Percentiles rank a stretch among this genome's conserved stretches.
Evolutionary conservation across 2,888 invertebrate genomes (phyloP).

Genomic region (Doris montereyensis): DNA sequence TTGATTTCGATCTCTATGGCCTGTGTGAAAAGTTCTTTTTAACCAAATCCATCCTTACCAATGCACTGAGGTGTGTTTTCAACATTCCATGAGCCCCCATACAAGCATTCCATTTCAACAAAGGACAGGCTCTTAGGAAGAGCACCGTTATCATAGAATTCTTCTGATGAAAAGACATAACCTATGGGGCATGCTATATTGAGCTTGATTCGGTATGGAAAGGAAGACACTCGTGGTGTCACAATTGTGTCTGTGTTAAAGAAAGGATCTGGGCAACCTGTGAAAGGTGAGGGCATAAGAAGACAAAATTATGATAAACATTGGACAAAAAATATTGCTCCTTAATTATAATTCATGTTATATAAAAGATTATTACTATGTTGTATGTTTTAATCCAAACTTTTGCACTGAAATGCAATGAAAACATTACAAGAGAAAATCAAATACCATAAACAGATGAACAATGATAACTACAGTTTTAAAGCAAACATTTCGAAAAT

Average conservation of each 20-base stretch:
- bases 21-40: too few relatives aligned
- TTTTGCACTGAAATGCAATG: too few relatives aligned
- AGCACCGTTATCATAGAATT: conserved; percentile 37
- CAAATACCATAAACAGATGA: too few relatives aligned
- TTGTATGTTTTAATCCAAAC: too few relatives aligned
- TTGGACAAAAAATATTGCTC: too few relatives aligned
- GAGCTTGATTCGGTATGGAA: conserved; percentile 39
- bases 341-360: too few relatives aligned
- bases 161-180: conserved; percentile 44
- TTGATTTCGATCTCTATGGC: too few relatives aligned
- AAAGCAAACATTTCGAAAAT: too few relatives aligned
- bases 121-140: conserved; percentile 2
- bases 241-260: conserved; percentile 42
- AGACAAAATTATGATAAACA: background rate
- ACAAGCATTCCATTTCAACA: conserved; percentile 48
- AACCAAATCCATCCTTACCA: conserved; percentile 42
- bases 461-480: too few relatives aligned
- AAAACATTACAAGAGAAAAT: too few relatives aligned
- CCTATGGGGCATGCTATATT: conserved; percentile 47
- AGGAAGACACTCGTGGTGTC: background rate
- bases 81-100: conserved; percentile 51
- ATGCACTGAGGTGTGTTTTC: conserved; percentile 47
- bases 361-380: too few relatives aligned
- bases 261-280: conserved; percentile 45
- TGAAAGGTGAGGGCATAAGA: background rate